These are phyloP conservation scores for Nineta flava DNA, from an alignment of 2,888 invertebrate species.

Conservation along the genomic window DNA sequence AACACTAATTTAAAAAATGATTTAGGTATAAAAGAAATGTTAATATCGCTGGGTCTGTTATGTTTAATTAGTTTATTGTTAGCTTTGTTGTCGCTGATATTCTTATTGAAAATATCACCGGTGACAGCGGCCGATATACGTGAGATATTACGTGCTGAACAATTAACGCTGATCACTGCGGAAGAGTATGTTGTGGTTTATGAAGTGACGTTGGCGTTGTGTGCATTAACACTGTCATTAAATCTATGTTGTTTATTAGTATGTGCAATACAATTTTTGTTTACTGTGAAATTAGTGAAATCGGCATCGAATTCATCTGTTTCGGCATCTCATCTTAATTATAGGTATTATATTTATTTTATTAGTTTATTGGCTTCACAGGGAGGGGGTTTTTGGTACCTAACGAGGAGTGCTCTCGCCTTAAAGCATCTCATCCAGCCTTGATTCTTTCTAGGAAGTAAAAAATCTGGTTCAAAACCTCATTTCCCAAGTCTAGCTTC, in stretches of 20 bases:
- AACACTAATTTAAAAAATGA: conserved; percentile 8
- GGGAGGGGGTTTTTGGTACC: no score
- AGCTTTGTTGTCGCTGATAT: conserved; percentile 68
- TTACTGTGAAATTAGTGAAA: conserved; percentile 81
- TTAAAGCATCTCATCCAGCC: no score
- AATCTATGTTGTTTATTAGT: conserved; percentile 84
- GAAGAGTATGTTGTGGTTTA: conserved; percentile 80
- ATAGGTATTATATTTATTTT: no score
- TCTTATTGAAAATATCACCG: conserved; percentile 70
- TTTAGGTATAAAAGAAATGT: conserved; percentile 56
- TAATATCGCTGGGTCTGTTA: conserved; percentile 70
- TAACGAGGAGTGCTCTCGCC: no score
- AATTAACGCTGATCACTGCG: conserved; percentile 39
- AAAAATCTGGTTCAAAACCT: no score
- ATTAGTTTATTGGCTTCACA: no score
- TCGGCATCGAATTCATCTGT: conserved; percentile 28
- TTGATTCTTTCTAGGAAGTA: no score
- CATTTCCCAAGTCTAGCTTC: no score
- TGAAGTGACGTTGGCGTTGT: conserved; percentile 80
- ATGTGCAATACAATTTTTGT: conserved; percentile 87
- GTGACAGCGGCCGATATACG: conserved; percentile 40
- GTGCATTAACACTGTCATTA: conserved; percentile 73
- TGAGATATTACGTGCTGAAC: conserved; percentile 36
- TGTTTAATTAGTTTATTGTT: conserved; percentile 74
- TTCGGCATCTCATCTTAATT: no score